phyloP scores from a whole-genome alignment of 1,140 invertebrate genomes.

The Chironomus tepperi region DNA sequence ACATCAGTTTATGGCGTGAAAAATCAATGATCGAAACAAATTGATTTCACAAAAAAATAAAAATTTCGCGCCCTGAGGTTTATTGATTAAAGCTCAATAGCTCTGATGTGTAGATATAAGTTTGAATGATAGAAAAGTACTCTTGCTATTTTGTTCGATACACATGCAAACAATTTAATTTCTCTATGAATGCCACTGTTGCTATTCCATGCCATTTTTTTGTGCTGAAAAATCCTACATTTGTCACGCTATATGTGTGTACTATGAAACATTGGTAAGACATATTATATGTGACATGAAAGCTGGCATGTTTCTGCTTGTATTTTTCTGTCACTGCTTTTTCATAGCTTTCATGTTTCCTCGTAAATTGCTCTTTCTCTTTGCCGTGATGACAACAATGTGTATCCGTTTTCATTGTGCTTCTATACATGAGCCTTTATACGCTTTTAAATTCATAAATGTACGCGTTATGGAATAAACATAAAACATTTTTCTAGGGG shows the following conservation, averaged over 20 bases:
- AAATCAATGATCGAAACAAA: constrained; percentile 22
- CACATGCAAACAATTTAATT: not conserved
- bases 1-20: not conserved
- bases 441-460: constrained; percentile 7
- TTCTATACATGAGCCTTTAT: not conserved
- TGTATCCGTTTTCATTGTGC: not conserved
- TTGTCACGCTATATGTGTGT: not conserved
- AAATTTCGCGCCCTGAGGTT: not conserved
- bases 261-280: not conserved
- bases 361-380: not conserved
- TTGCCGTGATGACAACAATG: not conserved
- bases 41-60: constrained; percentile 16
- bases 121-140: not conserved
- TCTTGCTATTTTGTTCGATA: not conserved
- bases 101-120: not conserved
- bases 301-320: constrained; percentile 9
- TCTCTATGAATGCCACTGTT: not conserved
- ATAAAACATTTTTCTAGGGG: no score
- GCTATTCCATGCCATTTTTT: not conserved
- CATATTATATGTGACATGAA: constrained; percentile 1
- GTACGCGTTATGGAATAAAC: not conserved
- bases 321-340: not conserved
- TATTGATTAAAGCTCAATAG: constrained; percentile 9
- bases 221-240: not conserved
- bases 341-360: not conserved